phyloP scores from a whole-genome alignment of 1,140 invertebrate genomes.

The Ceratosolen fusciceps region DNA sequence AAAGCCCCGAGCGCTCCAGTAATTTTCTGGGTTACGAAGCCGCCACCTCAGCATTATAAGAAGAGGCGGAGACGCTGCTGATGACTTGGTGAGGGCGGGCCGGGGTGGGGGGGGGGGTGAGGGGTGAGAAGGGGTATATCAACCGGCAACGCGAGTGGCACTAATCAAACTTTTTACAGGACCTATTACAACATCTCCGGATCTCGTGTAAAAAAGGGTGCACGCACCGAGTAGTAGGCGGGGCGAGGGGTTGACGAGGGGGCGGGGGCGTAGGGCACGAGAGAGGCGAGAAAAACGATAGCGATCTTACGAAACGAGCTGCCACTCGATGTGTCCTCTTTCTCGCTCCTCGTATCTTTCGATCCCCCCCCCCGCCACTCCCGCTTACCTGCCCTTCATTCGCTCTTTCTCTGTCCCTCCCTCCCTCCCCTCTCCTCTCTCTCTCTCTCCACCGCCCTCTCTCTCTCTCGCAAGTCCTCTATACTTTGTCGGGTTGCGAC shows the following conservation, averaged over 20 bases:
- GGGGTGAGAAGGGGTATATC: not conserved
- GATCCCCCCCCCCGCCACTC: not conserved
- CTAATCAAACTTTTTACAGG: slow-evolving; percentile 36
- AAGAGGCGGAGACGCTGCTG: not conserved
- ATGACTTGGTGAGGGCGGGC: too few relatives aligned
- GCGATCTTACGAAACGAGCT: slow-evolving; percentile 18
- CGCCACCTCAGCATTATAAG: not conserved
- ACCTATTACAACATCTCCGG: slow-evolving; percentile 12
- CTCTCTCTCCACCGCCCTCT: not conserved
- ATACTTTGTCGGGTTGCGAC: not conserved
- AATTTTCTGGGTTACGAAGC: slow-evolving; percentile 36
- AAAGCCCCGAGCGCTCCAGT: slow-evolving; percentile 4
- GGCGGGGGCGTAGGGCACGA: too few relatives aligned
- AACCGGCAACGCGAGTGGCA: not conserved
- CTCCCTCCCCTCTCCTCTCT: not conserved
- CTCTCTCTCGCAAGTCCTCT: not conserved
- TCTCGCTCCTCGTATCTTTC: not conserved
- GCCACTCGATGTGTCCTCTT: too few relatives aligned
- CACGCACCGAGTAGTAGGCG: not conserved
- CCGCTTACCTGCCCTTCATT: not conserved
- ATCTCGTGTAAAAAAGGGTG: not conserved
- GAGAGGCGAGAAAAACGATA: slow-evolving; percentile 21
- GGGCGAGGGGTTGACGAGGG: too few relatives aligned
- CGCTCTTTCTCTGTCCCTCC: not conserved
- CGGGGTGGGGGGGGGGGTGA: too few relatives aligned